Percentiles rank a stretch among this genome's conserved stretches.
These are phyloP conservation scores for Oostethus manadensis DNA, from an alignment of 2,113 vertebrate genomes.

Conservation along the genomic window DNA sequence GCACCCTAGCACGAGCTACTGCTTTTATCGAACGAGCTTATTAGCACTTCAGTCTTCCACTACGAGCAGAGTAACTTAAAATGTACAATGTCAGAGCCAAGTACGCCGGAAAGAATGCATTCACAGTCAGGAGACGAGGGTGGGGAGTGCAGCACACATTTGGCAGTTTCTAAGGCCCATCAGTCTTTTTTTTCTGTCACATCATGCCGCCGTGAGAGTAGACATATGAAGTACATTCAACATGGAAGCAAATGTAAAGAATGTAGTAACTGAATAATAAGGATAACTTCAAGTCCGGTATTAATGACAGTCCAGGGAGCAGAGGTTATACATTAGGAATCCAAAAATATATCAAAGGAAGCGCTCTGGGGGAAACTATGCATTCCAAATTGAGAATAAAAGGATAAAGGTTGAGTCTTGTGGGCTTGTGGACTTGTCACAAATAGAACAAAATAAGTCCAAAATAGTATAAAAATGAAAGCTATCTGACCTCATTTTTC, in stretches of 20 bases:
- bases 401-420: conserved; percentile 26
- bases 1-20: conserved; percentile 33
- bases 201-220: conserved; percentile 12
- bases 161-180: conserved; percentile 22
- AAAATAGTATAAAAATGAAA: conserved; percentile 42
- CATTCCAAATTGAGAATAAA: conserved; percentile 21
- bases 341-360: conserved; percentile 21
- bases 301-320: conserved; percentile 33
- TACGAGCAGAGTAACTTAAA: conserved; percentile 34
- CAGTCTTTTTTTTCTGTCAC: conserved; percentile 18
- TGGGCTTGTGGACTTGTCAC: not conserved
- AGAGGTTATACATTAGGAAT: conserved; percentile 25
- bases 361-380: not conserved
- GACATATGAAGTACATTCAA: conserved; percentile 50
- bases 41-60: conserved; percentile 36
- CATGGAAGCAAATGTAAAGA: conserved; percentile 29
- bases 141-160: conserved; percentile 17
- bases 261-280: conserved; percentile 46
- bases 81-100: conserved; percentile 5
- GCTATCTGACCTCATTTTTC: conserved; percentile 53
- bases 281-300: conserved; percentile 37
- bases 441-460: conserved; percentile 18
- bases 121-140: conserved; percentile 38
- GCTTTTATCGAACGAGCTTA: conserved; percentile 23
- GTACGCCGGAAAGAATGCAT: conserved; percentile 11